Evolutionary conservation across 2,888 invertebrate genomes (phyloP), one percentile per base, ranked within the genome.

Genomic region (Scaptomyza tumidula): DNA sequence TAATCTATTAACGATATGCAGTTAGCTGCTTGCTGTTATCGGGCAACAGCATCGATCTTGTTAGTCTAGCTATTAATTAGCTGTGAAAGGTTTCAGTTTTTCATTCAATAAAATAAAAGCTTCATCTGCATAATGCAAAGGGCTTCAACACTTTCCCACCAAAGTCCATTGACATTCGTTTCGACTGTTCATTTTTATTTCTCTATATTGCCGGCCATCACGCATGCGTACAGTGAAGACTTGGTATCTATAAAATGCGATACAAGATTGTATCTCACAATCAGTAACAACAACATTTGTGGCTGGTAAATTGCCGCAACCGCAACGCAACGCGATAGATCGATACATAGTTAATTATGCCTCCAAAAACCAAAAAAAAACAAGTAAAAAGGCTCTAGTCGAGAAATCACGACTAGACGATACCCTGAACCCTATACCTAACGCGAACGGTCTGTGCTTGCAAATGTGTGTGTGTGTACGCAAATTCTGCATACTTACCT

Each of bases 101-200:
- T 86, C 82, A 71, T 70, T 83, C 86, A 83, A 85, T 78, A 79
- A 83, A 84, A 78, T 79, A 83, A 75, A 78, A 59, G 60, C 62
- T 50, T 53, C 41, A 68, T 62, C 72, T 76, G 75, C 75, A 86
- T 86, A 84, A 86, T 71, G 75, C 72, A 84, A 78, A 72, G 73
- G 63, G 58, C 79, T 78, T 41, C 75, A 88, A 85, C 88, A 88
- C 88, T 85, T 85, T 85, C 85, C 85, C 85, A 85, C 88, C 65
- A 80, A 67, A 74, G 82, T 86, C 86, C 88, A 84, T 86, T 84
- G 84, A 85, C 88, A 82, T 75, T 64, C 29, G 52, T 68, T 64
- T 64, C 64, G 62, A 53, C 45, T 58, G 58, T 37, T 64, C 75
- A 67, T 73, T 61, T 69, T 70, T 56, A 58, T 44, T 53, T 57